phyloP scores from a whole-genome alignment of 1,140 invertebrate species.

The Maconellicoccus hirsutus region DNA sequence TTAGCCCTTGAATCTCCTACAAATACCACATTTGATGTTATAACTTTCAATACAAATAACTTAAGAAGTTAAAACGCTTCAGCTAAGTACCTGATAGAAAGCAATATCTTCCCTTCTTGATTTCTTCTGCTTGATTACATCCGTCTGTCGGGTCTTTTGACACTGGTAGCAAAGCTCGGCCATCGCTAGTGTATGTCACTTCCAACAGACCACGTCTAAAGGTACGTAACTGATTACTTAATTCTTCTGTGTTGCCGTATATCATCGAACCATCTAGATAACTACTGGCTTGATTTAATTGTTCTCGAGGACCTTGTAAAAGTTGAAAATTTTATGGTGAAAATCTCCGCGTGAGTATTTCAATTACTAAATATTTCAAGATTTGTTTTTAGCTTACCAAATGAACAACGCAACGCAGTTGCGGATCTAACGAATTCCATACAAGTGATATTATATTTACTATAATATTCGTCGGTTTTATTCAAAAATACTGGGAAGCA shows the following conservation, averaged over 20 bases:
- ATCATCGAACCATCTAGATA: constrained; percentile 84
- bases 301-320: constrained; percentile 57
- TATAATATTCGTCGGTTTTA: constrained; percentile 53
- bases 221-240: constrained; percentile 42
- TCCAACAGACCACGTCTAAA: constrained; percentile 39
- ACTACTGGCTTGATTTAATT: constrained; percentile 78
- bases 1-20: constrained; percentile 63
- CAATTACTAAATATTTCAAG: not conserved
- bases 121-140: constrained; percentile 56
- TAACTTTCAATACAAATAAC: not conserved
- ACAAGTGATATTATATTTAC: constrained; percentile 51
- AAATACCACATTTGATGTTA: constrained; percentile 22
- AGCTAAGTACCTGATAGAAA: constrained; percentile 50
- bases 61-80: not conserved
- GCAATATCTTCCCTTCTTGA: constrained; percentile 56
- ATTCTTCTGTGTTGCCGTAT: constrained; percentile 53
- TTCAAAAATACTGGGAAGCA: constrained; percentile 64
- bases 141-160: constrained; percentile 59
- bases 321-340: not conserved
- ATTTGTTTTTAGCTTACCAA: constrained; percentile 46
- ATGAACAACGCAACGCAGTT: constrained; percentile 72
- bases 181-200: constrained; percentile 47
- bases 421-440: constrained; percentile 76
- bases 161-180: constrained; percentile 51
- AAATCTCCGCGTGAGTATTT: too few species aligned